A percentile compares a stretch with the other conserved stretches of the same genome.
phyloP scores from a whole-genome alignment of 2,888 invertebrate species.

The Spodoptera exigua region DNA sequence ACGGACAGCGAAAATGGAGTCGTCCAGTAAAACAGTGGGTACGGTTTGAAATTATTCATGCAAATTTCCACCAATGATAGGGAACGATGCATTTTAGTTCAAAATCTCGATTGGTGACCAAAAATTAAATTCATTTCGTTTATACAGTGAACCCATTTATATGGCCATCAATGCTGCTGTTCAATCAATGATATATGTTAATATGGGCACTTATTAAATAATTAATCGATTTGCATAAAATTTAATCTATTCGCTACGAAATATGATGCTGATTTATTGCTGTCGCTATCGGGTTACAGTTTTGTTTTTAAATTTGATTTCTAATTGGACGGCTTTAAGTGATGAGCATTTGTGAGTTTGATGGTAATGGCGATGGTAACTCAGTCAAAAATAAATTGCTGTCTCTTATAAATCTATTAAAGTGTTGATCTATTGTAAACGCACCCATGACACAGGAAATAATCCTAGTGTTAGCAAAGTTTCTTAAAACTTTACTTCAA shows the following conservation, averaged over 20 bases:
- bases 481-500: too few species aligned
- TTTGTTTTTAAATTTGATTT: too few species aligned
- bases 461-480: too few species aligned
- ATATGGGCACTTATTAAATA: conserved; percentile 28
- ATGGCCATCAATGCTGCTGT: conserved; percentile 30
- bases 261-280: conserved; percentile 3
- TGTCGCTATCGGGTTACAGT: too few species aligned
- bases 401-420: too few species aligned
- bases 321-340: too few species aligned
- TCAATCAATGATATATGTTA: conserved; percentile 49
- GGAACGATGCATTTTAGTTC: conserved; percentile 62
- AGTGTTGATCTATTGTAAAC: too few species aligned
- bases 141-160: conserved; percentile 39
- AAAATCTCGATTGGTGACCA: conserved; percentile 59
- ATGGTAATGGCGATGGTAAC: too few species aligned
- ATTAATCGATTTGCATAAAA: conserved; percentile 30
- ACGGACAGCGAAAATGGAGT: conserved; percentile 57
- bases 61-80: conserved; percentile 70
- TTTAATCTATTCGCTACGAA: conserved; percentile 5
- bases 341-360: too few species aligned
- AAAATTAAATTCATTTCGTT: conserved; percentile 60
- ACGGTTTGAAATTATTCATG: conserved; percentile 71
- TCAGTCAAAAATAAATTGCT: too few species aligned
- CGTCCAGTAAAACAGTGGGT: conserved; percentile 58
- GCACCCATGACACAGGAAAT: too few species aligned